Conservation (phyloP, 2,113 vertebrate species). For the Malaclemys terrapin region DNA sequence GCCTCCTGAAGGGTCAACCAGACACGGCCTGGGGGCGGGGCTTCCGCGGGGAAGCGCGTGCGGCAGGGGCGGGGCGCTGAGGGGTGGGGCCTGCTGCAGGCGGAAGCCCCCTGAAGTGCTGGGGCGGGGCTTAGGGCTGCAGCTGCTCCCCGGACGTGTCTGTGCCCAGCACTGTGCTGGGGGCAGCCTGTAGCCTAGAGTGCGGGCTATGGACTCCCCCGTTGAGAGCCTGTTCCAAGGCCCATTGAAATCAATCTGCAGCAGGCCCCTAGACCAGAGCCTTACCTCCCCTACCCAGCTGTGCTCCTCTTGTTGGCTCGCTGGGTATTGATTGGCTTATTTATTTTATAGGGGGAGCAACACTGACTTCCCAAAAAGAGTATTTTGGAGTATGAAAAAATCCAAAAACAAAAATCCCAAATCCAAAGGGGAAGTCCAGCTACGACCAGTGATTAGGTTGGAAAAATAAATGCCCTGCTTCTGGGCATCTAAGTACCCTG, state of each 20-base stretch:
- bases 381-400: neutral
- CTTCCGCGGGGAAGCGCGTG: neutral
- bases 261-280: neutral
- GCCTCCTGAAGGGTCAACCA: neutral
- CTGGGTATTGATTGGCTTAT: neutral
- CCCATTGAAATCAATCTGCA: too few relatives aligned
- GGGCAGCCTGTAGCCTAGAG: too few relatives aligned
- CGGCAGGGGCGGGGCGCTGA: fast-evolving
- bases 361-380: too few relatives aligned
- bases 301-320: neutral
- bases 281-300: neutral
- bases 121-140: too few relatives aligned
- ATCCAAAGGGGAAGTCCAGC: neutral
- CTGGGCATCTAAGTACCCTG: too few relatives aligned
- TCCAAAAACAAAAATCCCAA: neutral
- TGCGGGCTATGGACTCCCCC: neutral
- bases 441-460: neutral
- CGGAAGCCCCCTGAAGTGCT: fast-evolving
- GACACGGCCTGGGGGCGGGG: neutral
- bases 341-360: neutral
- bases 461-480: too few relatives aligned
- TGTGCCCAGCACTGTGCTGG: too few relatives aligned
- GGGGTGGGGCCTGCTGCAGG: neutral
- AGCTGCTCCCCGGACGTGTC: too few relatives aligned
- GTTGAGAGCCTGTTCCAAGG: too few relatives aligned